Evolutionary conservation across 2,888 invertebrate genomes (phyloP).

Genomic region (Pterostichus niger): DNA sequence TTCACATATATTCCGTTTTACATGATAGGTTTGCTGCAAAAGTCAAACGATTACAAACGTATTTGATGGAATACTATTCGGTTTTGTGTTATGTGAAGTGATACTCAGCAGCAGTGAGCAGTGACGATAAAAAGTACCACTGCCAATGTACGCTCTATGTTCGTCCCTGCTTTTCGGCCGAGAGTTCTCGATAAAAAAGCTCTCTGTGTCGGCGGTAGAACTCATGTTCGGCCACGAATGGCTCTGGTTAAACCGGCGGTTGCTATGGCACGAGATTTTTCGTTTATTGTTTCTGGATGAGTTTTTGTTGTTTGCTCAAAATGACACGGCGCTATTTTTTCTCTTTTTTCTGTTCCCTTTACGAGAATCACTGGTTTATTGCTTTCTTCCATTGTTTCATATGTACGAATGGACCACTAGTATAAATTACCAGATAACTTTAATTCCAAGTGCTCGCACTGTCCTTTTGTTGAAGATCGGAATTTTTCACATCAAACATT

Average conservation of each 20-base stretch:
- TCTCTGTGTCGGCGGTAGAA: slow-evolving; percentile 17
- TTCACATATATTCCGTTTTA: too few species aligned
- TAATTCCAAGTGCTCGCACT: slow-evolving; percentile 11
- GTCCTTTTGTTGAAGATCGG: background rate
- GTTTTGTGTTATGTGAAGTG: slow-evolving; percentile 5
- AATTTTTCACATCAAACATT: background rate
- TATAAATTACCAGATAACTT: slow-evolving; percentile 35
- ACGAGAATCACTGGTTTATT: slow-evolving; percentile 57
- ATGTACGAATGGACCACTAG: slow-evolving; percentile 22
- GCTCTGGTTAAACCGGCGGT: slow-evolving; percentile 39
- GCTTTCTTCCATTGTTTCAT: slow-evolving; percentile 53
- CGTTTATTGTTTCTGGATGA: slow-evolving; percentile 66
- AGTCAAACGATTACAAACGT: too few species aligned
- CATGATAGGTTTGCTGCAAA: too few species aligned
- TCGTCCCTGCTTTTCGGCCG: slow-evolving; percentile 23
- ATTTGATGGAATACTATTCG: background rate
- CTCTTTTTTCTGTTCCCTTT: slow-evolving; percentile 48
- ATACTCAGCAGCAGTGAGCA: slow-evolving; percentile 20
- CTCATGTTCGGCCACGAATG: slow-evolving; percentile 52
- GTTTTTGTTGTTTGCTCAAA: slow-evolving; percentile 66
- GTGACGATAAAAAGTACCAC: slow-evolving; percentile 44
- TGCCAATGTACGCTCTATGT: slow-evolving; percentile 27
- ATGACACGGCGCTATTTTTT: slow-evolving; percentile 60
- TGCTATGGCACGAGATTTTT: slow-evolving; percentile 56
- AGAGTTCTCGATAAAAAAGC: slow-evolving; percentile 60